Base-by-base conservation (phyloP, 1,140 invertebrate genomes). In the Leptestheria dahalacensis region DNA sequence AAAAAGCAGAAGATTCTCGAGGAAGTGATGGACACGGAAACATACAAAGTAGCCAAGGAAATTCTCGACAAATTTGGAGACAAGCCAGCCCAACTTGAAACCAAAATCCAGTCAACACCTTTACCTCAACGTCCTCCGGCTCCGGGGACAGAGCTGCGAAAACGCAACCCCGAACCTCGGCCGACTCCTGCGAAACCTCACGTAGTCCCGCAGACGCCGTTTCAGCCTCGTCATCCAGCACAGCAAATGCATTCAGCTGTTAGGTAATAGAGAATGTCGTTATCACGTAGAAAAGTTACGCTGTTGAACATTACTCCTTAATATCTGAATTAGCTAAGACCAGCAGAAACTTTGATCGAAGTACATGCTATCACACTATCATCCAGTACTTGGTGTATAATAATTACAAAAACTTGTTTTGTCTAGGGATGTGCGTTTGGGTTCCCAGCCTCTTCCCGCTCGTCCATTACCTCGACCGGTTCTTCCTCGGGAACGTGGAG, bases 21-120 rank as follows among this genome's bases (percentile, higher is more conserved):
- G 68, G 84, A 93, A 72, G 92, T 98, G 29, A 96, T 91, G 80
- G 92, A 97, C 69, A 97, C 83, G 51, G 94, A 97, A 75, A 97
- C 91, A 1, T 99, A 96, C 71, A 97, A 97, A 76, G 89, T 92
- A 66, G 91, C 91, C 1, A 91, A 87, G 74, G 83, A 90, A 72
- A 89, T 96, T 65, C 74, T 96, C 54, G 83, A 92, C 68, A 91
- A 88, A 70, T 95, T 85, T 78, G 89, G 83, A 57, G 81, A 81
- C 33, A 79, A 82, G 62, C 50, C 50, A 20, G 33, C 53, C 33
- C 53, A 24, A 18, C 33, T 55, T 12, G 26, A 55, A 55, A 10
- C 28, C 50, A 52, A 52, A 52, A 11, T n/a, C 20, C 15, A 24
- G 4, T 28, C 26, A 55, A 28, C 53, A 21, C 26, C 53, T 26